These are phyloP conservation scores for Macrosoma leucophasiata DNA, from an alignment of 2,888 invertebrate species.

Conservation along the genomic window DNA sequence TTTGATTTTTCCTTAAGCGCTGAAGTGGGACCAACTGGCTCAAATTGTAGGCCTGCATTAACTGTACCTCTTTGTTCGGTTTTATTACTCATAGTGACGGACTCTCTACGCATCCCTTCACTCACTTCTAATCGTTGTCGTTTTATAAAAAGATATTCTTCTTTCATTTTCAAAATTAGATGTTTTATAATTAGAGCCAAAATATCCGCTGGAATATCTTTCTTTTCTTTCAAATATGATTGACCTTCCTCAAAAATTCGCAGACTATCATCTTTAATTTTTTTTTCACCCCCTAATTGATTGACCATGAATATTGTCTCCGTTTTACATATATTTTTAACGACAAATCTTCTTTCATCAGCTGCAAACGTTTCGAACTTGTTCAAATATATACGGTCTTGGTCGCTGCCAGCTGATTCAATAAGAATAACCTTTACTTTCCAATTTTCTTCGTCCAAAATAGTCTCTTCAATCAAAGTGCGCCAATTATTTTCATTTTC, in stretches of 20 bases:
- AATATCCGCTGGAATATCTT: conserved; percentile 56
- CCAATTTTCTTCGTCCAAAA: conserved; percentile 48
- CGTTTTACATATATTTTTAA: conserved; percentile 64
- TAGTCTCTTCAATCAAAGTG: conserved; percentile 42
- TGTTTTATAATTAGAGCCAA: conserved; percentile 60
- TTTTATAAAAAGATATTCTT: conserved; percentile 56
- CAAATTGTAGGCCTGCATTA: conserved; percentile 32
- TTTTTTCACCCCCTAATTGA: conserved; percentile 62
- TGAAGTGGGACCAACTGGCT: conserved; percentile 27
- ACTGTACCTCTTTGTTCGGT: conserved; percentile 51
- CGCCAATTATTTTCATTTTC: conserved; percentile 46
- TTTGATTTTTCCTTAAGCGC: conserved; percentile 40
- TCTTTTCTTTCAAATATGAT: conserved; percentile 52
- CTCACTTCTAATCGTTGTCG: conserved; percentile 52
- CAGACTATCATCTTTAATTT: conserved; percentile 53
- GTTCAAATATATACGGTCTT: conserved; percentile 55
- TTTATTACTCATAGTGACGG: conserved; percentile 49
- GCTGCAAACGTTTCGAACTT: conserved; percentile 58
- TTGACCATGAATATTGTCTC: conserved; percentile 69
- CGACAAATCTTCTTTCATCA: conserved; percentile 58
- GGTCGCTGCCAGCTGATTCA: conserved; percentile 60
- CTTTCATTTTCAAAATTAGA: conserved; percentile 62
- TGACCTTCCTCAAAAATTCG: conserved; percentile 64
- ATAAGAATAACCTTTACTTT: conserved; percentile 54
- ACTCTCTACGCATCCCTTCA: conserved; percentile 55